phyloP scores from a whole-genome alignment of 1,140 invertebrate genomes.

The Samia ricini region DNA sequence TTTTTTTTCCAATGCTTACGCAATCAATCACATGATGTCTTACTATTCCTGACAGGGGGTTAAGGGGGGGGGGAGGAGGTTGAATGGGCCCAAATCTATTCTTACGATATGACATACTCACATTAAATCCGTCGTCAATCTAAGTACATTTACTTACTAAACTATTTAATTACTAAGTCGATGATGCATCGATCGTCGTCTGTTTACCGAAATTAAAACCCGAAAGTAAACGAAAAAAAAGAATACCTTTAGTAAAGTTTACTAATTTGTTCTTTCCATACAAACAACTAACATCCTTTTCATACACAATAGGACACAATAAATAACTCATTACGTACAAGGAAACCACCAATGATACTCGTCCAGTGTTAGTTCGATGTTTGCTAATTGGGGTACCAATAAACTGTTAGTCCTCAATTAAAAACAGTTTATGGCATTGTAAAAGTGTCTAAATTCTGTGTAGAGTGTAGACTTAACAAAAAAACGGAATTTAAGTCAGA shows the following conservation, averaged over 20 bases:
- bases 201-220: neutral
- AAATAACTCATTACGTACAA: neutral
- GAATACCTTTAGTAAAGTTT: neutral
- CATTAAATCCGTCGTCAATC: too few relatives aligned
- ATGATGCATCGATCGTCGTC: too few relatives aligned
- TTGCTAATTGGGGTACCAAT: slow-evolving; percentile 12
- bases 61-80: too few relatives aligned
- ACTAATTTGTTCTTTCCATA: neutral
- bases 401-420: slow-evolving; percentile 53
- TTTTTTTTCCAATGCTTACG: too few relatives aligned
- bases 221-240: neutral
- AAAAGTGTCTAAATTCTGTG: slow-evolving; percentile 53
- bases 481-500: neutral
- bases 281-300: neutral
- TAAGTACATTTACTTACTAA: too few relatives aligned
- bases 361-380: slow-evolving; percentile 1
- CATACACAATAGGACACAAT: neutral
- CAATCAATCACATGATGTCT: too few relatives aligned
- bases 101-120: too few relatives aligned
- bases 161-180: too few relatives aligned
- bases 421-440: slow-evolving; percentile 62
- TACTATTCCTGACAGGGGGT: too few relatives aligned
- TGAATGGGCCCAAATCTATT: too few relatives aligned
- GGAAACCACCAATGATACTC: neutral
- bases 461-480: slow-evolving; percentile 24